Evolutionary conservation across 2,113 vertebrate species (phyloP).

Genomic region (Hylia prasina): DNA sequence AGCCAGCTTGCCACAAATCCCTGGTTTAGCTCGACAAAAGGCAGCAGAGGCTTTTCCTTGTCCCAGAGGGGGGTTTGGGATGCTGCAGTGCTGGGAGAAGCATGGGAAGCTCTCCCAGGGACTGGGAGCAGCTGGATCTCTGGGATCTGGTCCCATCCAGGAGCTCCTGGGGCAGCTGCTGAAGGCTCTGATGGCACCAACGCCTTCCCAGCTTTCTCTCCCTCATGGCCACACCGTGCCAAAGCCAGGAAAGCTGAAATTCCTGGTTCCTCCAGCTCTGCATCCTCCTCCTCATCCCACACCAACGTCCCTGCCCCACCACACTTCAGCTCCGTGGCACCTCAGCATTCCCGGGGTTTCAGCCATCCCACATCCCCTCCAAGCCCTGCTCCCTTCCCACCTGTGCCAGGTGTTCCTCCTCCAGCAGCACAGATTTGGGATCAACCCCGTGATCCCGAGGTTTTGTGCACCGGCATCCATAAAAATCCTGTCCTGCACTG

Average conservation of each 20-base stretch:
- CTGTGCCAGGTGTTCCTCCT: background rate
- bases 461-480: background rate
- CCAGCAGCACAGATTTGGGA: background rate
- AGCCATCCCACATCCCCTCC: background rate
- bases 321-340: accelerated
- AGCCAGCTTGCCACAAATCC: background rate
- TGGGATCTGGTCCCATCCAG: background rate
- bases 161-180: background rate
- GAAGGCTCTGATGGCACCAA: too few species aligned
- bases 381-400: background rate
- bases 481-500: background rate
- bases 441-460: accelerated
- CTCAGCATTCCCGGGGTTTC: background rate
- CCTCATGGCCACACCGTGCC: background rate
- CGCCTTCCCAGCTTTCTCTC: background rate
- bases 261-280: background rate
- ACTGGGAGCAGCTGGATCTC: background rate
- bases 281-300: background rate
- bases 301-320: background rate
- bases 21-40: background rate
- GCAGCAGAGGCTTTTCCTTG: background rate
- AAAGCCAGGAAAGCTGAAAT: background rate
- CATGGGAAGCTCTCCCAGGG: background rate
- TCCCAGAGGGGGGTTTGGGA: background rate
- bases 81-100: background rate